Conservation (phyloP, 2,888 invertebrate species). For the Nomada goodeniana region DNA sequence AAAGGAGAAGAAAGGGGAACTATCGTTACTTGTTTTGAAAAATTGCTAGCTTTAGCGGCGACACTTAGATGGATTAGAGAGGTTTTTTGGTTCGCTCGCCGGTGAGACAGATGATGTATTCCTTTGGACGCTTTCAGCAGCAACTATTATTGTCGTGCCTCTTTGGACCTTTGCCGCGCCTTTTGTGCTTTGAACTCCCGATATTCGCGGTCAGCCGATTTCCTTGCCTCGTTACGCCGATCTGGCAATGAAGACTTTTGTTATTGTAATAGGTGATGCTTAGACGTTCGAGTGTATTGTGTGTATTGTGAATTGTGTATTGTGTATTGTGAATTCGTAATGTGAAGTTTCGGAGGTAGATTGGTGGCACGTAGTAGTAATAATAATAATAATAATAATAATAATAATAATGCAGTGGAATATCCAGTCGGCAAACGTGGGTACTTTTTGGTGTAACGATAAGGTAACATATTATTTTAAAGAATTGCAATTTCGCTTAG, state of each 20-base stretch:
- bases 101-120: conserved; percentile 33
- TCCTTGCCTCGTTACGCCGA: conserved; percentile 20
- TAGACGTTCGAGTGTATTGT: conserved; percentile 7
- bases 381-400: too few species aligned
- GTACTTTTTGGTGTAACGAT: too few species aligned
- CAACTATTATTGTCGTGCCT: conserved; percentile 29
- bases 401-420: too few species aligned
- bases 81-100: conserved; percentile 17
- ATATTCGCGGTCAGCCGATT: conserved; percentile 29
- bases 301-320: too few species aligned
- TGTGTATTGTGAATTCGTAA: conserved; percentile 7
- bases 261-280: conserved; percentile 26
- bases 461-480: too few species aligned
- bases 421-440: too few species aligned
- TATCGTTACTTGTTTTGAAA: conserved; percentile 8
- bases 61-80: conserved; percentile 21
- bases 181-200: conserved; percentile 20
- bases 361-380: too few species aligned
- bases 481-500: too few species aligned
- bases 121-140: conserved; percentile 29
- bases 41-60: neutral
- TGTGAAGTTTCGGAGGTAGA: too few species aligned
- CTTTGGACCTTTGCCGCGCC: conserved; percentile 21
- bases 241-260: conserved; percentile 25
- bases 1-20: neutral